These are phyloP conservation scores for Conus ventricosus DNA, from an alignment of 1,140 invertebrate genomes.

Conservation along the genomic window DNA sequence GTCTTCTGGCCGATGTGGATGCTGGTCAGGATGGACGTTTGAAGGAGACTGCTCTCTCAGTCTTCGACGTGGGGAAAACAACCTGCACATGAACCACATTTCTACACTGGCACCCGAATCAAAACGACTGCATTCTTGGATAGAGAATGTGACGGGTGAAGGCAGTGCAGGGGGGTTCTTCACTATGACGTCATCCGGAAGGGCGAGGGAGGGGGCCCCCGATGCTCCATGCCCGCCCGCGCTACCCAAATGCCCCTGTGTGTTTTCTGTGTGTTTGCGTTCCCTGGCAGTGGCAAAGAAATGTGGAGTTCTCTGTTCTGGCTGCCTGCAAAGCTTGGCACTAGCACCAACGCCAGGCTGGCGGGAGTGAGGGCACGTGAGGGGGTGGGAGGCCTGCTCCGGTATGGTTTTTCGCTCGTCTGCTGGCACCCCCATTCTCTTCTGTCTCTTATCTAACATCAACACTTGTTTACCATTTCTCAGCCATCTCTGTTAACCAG, in stretches of 20 bases:
- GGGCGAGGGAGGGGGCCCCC: no score
- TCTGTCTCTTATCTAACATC: constrained; percentile 9
- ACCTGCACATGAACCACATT: constrained; percentile 39
- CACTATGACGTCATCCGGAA: background rate
- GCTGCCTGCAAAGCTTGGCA: background rate
- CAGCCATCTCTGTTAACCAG: no score
- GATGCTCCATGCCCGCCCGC: no score
- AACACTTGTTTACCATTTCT: background rate
- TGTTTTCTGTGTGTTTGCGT: background rate
- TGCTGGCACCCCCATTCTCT: constrained; percentile 25
- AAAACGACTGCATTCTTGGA: background rate
- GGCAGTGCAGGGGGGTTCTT: background rate
- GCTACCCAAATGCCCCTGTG: no score
- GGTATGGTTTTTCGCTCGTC: background rate
- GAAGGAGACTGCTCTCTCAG: background rate
- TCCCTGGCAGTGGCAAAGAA: background rate
- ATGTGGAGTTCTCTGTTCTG: background rate
- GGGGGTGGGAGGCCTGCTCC: background rate
- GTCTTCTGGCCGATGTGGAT: background rate
- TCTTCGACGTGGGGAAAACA: background rate
- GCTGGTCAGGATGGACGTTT: background rate
- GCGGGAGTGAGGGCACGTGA: background rate
- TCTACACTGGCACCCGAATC: constrained; percentile 11
- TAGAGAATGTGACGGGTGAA: background rate
- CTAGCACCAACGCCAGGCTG: background rate